Evolutionary conservation across 2,797 vertebrate species (phyloP), one percentile per base, ranked within the genome.

Genomic region (Apogon hyalosoma): DNA sequence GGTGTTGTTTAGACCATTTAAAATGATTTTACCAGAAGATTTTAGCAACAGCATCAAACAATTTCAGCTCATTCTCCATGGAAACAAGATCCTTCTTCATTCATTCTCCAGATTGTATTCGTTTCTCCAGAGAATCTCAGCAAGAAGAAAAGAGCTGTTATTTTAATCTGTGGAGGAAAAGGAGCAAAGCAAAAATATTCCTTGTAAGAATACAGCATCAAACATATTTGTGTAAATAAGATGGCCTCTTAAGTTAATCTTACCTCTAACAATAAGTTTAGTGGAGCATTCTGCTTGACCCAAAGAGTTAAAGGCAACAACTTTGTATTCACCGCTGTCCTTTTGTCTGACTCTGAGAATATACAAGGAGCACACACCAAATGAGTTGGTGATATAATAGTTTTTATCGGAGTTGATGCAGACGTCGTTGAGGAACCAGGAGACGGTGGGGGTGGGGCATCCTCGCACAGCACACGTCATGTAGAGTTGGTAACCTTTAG

Each of bases 401-500:
- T 90, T 67, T 0, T 83, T 90, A 75, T 95, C 89, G 0, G 59
- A 86, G 76, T 93, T 94, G 85, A 97, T 93, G 85, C 95, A 95
- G 63, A 89, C 66, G 15, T 57, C 70, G 2, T 97, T 83, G 56
- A 94, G 94, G 88, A 94, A 96, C 97, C 97, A 98, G 2, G 85
- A 94, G 49, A 98, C 60, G 0, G 62, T 87, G 0, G 96, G 96
- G 0, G 51, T 12, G 0, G 96, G 97, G 0, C 76, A 75, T 69
- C 96, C 96, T 7, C 87, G 87, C 12, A 97, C 91, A 0, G 97
- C 96, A 0, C 97, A 98, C 19, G 93, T 97, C 96, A 98, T 98
- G 62, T 42, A 92, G n/a, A 96, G 94, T 48, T 96, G 92, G 0
- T 94, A 96, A 48, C 96, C 95, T 0, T 76, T 87, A 0, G 94